Percentiles rank a stretch among this genome's conserved stretches.
These are phyloP conservation scores for Hermetia illucens DNA, from an alignment of 1,140 invertebrate species.

Conservation along the genomic window DNA sequence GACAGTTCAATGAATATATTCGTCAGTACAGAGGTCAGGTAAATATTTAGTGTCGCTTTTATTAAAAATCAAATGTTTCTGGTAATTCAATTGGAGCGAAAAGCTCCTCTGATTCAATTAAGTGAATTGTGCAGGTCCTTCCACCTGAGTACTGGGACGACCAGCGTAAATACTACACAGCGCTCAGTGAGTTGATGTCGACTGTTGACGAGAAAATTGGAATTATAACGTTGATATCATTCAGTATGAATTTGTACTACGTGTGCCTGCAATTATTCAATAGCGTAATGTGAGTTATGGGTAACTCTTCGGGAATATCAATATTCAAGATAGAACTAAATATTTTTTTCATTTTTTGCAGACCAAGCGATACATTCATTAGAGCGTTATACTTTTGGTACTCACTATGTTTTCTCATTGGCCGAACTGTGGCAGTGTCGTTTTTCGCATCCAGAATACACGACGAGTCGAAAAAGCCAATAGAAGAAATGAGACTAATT, in stretches of 20 bases:
- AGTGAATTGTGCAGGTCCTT: conserved; percentile 1
- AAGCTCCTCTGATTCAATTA: too few species aligned
- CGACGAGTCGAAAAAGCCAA: conserved; percentile 3
- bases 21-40: conserved; percentile 32
- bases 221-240: neutral
- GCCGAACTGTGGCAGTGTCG: neutral
- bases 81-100: neutral
- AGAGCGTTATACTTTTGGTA: conserved; percentile 2
- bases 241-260: conserved; percentile 1
- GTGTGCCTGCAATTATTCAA: conserved; percentile 1
- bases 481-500: neutral
- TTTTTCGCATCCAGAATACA: conserved; percentile 1
- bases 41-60: conserved; percentile 4
- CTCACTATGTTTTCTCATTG: neutral
- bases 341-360: neutral
- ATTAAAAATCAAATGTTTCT: neutral
- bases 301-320: neutral
- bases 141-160: neutral
- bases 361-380: neutral
- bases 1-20: conserved; percentile 35
- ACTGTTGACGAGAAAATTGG: neutral
- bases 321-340: neutral
- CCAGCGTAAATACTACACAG: neutral
- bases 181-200: neutral
- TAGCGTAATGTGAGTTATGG: conserved; percentile 1